Evolutionary conservation across 2,113 vertebrate genomes (phyloP).

Genomic region (Sturnus vulgaris): DNA sequence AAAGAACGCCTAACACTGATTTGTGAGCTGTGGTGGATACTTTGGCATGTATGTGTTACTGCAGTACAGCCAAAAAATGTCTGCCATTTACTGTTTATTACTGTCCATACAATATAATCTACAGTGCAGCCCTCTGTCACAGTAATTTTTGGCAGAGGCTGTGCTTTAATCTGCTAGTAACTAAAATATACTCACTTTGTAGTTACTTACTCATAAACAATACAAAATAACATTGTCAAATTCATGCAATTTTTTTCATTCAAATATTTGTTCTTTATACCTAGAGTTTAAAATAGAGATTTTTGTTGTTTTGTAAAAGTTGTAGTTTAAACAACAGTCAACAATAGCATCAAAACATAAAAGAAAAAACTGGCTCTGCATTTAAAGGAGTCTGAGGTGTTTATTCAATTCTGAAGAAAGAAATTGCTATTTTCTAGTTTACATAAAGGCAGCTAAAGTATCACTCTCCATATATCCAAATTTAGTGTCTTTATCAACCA

Average conservation of each 20-base stretch:
- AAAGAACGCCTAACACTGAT: background rate
- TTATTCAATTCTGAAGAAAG: conserved; percentile 32
- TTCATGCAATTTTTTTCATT: background rate
- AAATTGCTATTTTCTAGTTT: background rate
- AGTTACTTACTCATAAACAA: background rate
- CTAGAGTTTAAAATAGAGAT: background rate
- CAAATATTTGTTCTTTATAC: background rate
- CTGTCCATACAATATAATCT: background rate
- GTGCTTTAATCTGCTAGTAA: background rate
- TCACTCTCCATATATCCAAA: background rate
- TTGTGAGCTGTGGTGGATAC: background rate
- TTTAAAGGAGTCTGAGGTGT: conserved; percentile 16
- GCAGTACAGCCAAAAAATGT: rapidly evolving
- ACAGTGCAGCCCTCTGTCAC: background rate
- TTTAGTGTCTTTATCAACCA: background rate
- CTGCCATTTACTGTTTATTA: background rate
- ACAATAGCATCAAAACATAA: background rate
- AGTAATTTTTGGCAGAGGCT: background rate
- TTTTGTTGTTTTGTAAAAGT: background rate
- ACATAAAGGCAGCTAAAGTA: background rate
- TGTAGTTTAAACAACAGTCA: background rate
- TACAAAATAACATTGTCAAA: background rate
- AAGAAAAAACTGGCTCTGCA: background rate
- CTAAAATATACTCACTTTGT: background rate
- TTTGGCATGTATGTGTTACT: background rate